These are phyloP conservation scores for Platorchestia sp. DNA, from an alignment of 1,140 invertebrate species.

Conservation along the genomic window DNA sequence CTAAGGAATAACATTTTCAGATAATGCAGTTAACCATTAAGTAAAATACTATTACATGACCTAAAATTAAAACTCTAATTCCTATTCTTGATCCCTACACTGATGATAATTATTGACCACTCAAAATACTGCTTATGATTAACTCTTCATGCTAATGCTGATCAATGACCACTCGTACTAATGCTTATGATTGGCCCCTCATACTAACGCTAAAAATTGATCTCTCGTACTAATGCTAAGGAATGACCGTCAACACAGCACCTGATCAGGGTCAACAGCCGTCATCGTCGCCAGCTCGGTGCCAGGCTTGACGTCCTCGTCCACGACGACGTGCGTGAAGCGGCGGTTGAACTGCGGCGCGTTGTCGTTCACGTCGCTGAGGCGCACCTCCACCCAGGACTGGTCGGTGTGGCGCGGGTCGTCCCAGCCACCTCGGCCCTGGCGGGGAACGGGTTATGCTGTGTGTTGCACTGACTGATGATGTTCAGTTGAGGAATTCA, in stretches of 20 bases:
- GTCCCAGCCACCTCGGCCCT: constrained; percentile 58
- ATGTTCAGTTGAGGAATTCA: not conserved
- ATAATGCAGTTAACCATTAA: too few species aligned
- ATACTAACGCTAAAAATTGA: too few species aligned
- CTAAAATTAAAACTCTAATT: too few species aligned
- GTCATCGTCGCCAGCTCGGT: constrained; percentile 38
- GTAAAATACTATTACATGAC: too few species aligned
- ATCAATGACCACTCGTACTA: too few species aligned
- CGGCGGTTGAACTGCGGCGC: constrained; percentile 82
- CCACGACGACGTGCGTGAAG: constrained; percentile 19
- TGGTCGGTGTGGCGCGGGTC: constrained; percentile 81
- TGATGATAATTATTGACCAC: too few species aligned
- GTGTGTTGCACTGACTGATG: not conserved
- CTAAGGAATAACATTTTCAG: too few species aligned
- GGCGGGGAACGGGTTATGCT: not conserved
- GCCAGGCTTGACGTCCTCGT: constrained; percentile 56
- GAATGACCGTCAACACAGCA: not conserved
- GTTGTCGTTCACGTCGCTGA: constrained; percentile 95
- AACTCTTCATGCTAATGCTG: too few species aligned
- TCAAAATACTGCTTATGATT: too few species aligned
- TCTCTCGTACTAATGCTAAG: too few species aligned
- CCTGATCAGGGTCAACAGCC: constrained; percentile 55
- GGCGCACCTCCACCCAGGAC: constrained; percentile 83
- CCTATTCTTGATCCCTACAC: too few species aligned
- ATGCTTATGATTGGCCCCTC: too few species aligned